Evolutionary conservation across 2,797 vertebrate genomes (phyloP).

Genomic region (Peromyscus melanophrys): DNA sequence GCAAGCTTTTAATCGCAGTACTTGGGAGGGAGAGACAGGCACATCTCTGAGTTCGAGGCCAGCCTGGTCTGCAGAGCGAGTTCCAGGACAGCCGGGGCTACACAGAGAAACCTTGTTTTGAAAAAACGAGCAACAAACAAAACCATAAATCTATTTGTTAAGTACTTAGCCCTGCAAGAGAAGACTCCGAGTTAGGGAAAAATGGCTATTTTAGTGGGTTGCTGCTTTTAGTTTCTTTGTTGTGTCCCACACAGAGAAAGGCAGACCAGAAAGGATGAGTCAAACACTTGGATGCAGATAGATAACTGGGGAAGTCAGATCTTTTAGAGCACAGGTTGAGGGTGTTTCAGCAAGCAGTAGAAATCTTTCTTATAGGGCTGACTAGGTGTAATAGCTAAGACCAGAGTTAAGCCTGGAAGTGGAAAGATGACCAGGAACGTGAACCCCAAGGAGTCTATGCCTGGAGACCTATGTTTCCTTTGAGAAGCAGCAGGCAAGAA

Average conservation of each 20-base stretch:
- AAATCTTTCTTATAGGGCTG: not conserved
- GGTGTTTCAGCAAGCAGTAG: not conserved
- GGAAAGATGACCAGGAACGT: not conserved
- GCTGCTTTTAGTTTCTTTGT: conserved; percentile 43
- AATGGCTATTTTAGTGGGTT: conserved; percentile 45
- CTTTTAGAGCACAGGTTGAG: not conserved
- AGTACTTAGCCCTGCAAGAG: conserved; percentile 9
- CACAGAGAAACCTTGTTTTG: not conserved
- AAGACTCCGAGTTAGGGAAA: conserved; percentile 41
- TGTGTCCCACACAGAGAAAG: not conserved
- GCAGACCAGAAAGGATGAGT: conserved; percentile 28
- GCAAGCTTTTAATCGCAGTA: not conserved
- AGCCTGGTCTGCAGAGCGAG: not conserved
- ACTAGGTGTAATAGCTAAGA: conserved; percentile 29
- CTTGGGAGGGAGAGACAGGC: not conserved
- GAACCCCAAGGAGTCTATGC: not conserved
- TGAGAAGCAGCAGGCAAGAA: conserved; percentile 26
- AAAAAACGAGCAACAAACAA: not conserved
- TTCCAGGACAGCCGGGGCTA: not conserved
- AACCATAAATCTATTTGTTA: not conserved
- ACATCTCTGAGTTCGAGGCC: not conserved
- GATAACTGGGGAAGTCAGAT: not conserved
- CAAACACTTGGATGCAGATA: not conserved
- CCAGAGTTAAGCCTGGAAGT: not conserved
- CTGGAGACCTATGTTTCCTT: conserved; percentile 22